Base-by-base conservation (phyloP, 2,113 vertebrate genomes). In the Ochotona princeps region DNA sequence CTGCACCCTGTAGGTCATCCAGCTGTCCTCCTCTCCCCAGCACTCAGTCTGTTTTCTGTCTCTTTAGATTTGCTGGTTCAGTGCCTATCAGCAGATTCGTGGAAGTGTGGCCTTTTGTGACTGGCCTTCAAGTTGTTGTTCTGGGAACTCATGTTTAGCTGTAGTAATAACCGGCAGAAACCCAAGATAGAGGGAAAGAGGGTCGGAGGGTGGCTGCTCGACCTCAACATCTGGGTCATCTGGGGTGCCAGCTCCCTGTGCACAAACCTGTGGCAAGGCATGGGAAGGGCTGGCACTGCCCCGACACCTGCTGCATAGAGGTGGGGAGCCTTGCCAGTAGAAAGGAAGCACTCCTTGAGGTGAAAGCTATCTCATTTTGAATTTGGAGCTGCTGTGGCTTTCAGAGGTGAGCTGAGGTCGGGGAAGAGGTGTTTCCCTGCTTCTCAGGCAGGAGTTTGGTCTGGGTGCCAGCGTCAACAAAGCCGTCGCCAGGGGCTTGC, bases 401-500 rank as follows among this genome's bases (percentile, higher is more conserved):
- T 94, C 44, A 75, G 91, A 69, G 76, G 57, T 67, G 35, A 79
- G 13, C 72, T n/a, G 8, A 35, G 86, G 65, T 74, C 93, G 54
- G 70, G 25, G 66, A 78, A 95, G 90, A 74, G 47, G 66, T 86
- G 15, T 90, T 93, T 92, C 85, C 86, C 61, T 61, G 61, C 72
- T 60, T 93, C 17, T 67, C 12, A 11, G 30, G 63, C 80, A 83
- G 89, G 49, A 74, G 63, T 51, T 81, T 35, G 88, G 66, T 81
- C 60, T 47, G n/a, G 25, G 30, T 51, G 92, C 84, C 76, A 89
- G 54, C 63, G 69, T 78, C 78, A 82, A 85, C 92, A 90, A 28
- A 73, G 38, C 57, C 5, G 23, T 18, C 5, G 63, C 67, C 3
- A 12, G 65, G 75, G 61, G 72, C 23, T 69, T 78, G n/a, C 61